A percentile compares a stretch with the other conserved stretches of the same genome.
These are phyloP conservation scores for Choloepus didactylus DNA, from an alignment of 2,797 vertebrate species.

Conservation along the genomic window DNA sequence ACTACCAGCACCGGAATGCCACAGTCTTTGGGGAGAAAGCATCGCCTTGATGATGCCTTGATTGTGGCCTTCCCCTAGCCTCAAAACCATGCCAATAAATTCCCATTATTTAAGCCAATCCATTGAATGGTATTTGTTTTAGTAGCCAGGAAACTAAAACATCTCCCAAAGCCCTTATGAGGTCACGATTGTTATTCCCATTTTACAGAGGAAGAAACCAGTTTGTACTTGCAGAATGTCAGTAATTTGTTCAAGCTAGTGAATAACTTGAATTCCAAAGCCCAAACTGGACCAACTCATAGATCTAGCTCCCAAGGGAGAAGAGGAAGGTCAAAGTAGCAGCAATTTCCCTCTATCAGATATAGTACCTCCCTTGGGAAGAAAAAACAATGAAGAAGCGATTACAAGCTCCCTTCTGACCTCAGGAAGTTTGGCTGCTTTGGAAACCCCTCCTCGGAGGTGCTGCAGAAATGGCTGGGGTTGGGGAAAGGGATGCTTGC, in stretches of 20 bases:
- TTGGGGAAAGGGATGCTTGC: not conserved
- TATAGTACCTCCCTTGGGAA: not conserved
- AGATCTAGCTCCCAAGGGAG: not conserved
- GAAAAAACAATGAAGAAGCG: not conserved
- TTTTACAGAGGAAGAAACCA: constrained; percentile 1
- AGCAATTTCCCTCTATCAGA: not conserved
- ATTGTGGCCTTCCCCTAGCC: too few species aligned
- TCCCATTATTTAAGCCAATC: too few species aligned
- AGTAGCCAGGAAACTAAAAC: too few species aligned
- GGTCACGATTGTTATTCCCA: not conserved
- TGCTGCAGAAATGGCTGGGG: not conserved
- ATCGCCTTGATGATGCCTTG: too few species aligned
- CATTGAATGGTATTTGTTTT: too few species aligned
- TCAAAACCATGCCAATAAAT: too few species aligned
- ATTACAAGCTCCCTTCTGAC: not conserved
- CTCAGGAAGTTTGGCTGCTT: not conserved
- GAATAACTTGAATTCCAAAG: not conserved
- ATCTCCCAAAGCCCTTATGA: not conserved
- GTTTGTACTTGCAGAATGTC: not conserved
- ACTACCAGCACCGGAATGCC: too few species aligned
- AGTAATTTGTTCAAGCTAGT: not conserved
- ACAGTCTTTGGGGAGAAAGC: too few species aligned
- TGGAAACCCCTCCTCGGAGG: not conserved
- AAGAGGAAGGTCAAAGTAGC: not conserved
- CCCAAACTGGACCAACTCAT: not conserved